Base-by-base conservation (phyloP, 2,797 vertebrate genomes). In the Muscicapa comitata region DNA sequence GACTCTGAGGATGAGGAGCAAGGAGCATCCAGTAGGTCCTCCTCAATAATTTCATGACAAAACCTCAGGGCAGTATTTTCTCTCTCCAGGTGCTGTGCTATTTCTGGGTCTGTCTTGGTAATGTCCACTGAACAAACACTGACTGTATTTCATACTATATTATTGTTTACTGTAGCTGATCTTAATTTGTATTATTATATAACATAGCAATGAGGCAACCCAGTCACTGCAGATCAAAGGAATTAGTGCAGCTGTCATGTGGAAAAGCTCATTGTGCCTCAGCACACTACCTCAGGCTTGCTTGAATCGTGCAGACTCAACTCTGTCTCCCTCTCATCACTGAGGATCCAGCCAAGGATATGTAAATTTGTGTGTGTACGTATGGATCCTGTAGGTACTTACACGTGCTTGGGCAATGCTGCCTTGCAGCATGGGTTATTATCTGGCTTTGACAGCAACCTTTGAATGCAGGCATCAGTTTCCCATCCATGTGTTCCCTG, bases 151-250 rank as follows among this genome's bases (percentile, higher is more conserved):
- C 92, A 86, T 91, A 73, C 81, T 90, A 23, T 90, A 84, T 95
- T 96, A 94, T 76, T 96, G 82, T 96, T 96, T 95, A 75, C 79
- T 84, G 91, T 78, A 90, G 93, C 58, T 96, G 90, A 95, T 96
- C 82, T 86, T 96, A 92, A 96, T 95, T 95, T 96, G 86, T 89
- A 8, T 90, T 95, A 83, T 97, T 97, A 94, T 88, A 78, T 97
- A 95, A 96, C 91, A 33, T 11, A 84, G 72, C 87, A 90, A 62
- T 1, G n/a, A 92, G 87, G 92, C 95, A 95, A 33, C 90, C 79
- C 70, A 93, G 95, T 96, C 96, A 90, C 58, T 96, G 96, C 73
- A 91, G 81, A 96, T 96, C 94, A 96, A 73, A 95, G 79, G 82
- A 88, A 93, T 96, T 97, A 94, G 88, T 93, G 87, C 87, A 96